Evolutionary conservation across 1,140 invertebrate genomes (phyloP).

Genomic region (Helicoverpa armigera): DNA sequence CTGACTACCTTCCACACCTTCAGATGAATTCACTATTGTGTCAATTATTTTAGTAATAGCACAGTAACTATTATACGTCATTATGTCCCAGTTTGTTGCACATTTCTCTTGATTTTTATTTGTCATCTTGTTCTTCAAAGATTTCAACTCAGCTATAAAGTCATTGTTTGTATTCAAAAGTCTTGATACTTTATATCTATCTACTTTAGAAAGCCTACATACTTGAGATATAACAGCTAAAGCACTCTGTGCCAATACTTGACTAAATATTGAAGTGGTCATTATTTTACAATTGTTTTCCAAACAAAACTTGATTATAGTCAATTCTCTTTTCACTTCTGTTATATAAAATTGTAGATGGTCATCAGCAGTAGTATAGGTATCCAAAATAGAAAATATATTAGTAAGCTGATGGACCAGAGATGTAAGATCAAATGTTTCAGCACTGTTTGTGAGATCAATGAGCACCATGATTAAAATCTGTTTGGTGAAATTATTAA

Average conservation of each 20-base stretch:
- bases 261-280: constrained; percentile 80
- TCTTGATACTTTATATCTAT: constrained; percentile 83
- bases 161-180: constrained; percentile 82
- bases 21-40: constrained; percentile 77
- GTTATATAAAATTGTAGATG: constrained; percentile 83
- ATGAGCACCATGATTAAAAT: constrained; percentile 84
- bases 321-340: constrained; percentile 83
- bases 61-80: constrained; percentile 84
- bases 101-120: constrained; percentile 55
- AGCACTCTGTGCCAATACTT: constrained; percentile 80
- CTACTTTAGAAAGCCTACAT: constrained; percentile 81
- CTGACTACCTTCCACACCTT: constrained; percentile 66
- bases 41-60: constrained; percentile 83
- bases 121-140: constrained; percentile 67
- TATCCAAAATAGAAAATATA: constrained; percentile 83
- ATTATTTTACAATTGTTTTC: constrained; percentile 84
- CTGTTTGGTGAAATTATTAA: constrained; percentile 83
- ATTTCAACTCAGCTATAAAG: constrained; percentile 75
- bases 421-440: constrained; percentile 79
- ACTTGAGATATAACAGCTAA: constrained; percentile 85
- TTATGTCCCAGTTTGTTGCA: constrained; percentile 79
- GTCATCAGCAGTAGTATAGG: constrained; percentile 76
- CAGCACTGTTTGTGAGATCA: constrained; percentile 81
- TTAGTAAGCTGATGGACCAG: constrained; percentile 79
- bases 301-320: constrained; percentile 84